Conservation (phyloP, 2,797 vertebrate genomes). For the Salmo trutta region DNA sequence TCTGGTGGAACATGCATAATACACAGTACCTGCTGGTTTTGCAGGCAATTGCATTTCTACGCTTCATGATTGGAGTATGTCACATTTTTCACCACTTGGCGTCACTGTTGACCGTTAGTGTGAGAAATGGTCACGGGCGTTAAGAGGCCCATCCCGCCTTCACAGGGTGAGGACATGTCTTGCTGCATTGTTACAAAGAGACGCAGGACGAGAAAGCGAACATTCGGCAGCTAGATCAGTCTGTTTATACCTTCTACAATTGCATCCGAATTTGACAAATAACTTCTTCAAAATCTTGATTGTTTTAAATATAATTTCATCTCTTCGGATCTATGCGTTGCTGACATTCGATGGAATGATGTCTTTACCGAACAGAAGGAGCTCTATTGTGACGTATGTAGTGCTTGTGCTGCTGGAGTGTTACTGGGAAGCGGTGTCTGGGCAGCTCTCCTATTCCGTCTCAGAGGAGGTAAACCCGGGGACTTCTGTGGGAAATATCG, state of each 20-base stretch:
- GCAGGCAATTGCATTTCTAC: neutral
- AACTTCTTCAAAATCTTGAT: neutral
- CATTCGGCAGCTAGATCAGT: slow-evolving; percentile 1
- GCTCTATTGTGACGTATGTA: slow-evolving; percentile 24
- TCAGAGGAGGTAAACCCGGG: slow-evolving; percentile 67
- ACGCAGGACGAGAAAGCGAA: slow-evolving; percentile 16
- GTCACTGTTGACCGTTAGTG: slow-evolving; percentile 62
- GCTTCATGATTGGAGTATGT: slow-evolving; percentile 58
- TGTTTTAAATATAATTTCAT: neutral
- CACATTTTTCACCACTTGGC: slow-evolving; percentile 47
- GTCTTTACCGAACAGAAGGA: slow-evolving; percentile 26
- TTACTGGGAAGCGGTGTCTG: slow-evolving; percentile 46
- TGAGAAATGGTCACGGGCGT: neutral
- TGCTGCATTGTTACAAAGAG: slow-evolving; percentile 63
- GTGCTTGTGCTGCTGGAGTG: slow-evolving; percentile 45
- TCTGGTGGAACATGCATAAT: neutral
- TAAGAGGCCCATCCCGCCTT: slow-evolving; percentile 60
- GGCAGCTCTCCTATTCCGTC: slow-evolving; percentile 69
- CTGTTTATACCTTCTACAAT: neutral
- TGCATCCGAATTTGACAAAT: neutral
- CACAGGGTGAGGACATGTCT: slow-evolving; percentile 28
- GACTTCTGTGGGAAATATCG: slow-evolving; percentile 69
- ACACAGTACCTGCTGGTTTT: neutral
- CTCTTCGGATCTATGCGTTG: neutral
- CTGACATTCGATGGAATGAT: slow-evolving; percentile 39